phyloP scores from a whole-genome alignment of 2,888 invertebrate species.

The Philhelius pedissequus region DNA sequence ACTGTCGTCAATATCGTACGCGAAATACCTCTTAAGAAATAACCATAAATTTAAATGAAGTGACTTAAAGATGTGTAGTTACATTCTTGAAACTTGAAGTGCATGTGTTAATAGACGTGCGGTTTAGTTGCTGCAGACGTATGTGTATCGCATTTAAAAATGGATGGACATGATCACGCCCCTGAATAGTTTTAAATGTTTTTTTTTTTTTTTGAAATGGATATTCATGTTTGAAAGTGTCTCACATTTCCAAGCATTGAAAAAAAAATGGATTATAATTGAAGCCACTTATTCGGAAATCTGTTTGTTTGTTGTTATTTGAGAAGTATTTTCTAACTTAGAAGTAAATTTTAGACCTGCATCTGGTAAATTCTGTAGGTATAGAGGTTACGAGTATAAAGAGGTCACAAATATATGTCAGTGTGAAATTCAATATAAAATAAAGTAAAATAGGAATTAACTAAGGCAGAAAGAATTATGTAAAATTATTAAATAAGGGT shows the following conservation, averaged over 20 bases:
- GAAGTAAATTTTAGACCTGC: background rate
- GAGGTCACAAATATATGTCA: too few relatives aligned
- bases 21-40: conserved; percentile 57
- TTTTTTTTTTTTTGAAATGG: too few relatives aligned
- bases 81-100: conserved; percentile 26
- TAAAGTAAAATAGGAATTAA: too few relatives aligned
- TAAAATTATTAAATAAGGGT: too few relatives aligned
- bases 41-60: conserved; percentile 61
- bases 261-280: background rate
- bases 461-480: too few relatives aligned
- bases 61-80: conserved; percentile 66
- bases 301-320: conserved; percentile 42
- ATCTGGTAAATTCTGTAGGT: background rate
- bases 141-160: conserved; percentile 39
- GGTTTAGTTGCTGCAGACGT: conserved; percentile 37
- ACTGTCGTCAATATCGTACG: conserved; percentile 67
- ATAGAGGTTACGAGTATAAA: too few relatives aligned
- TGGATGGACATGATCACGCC: conserved; percentile 54
- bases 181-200: conserved; percentile 16
- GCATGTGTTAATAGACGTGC: conserved; percentile 48
- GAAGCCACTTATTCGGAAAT: conserved; percentile 11
- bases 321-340: background rate
- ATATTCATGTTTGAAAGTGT: conserved; percentile 9
- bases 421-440: too few relatives aligned
- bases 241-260: conserved; percentile 20